Evolutionary conservation across 2,113 vertebrate genomes (phyloP).

Genomic region (Tachysurus vachellii): DNA sequence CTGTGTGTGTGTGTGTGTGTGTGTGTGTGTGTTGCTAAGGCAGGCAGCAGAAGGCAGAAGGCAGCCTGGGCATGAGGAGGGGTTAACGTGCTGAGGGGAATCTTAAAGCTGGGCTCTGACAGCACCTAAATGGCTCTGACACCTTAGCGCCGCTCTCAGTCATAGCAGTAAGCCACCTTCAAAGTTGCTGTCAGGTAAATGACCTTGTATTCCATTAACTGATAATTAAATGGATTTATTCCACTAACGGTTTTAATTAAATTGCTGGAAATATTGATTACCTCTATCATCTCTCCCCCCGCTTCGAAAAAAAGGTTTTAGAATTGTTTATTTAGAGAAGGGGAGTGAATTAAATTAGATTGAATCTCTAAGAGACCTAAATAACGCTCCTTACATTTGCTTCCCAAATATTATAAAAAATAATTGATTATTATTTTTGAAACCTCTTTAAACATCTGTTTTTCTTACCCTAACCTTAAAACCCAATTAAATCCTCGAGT

Average conservation of each 20-base stretch:
- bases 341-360: conserved; percentile 89
- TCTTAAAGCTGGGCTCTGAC: conserved; percentile 85
- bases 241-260: conserved; percentile 99
- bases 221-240: conserved; percentile 99
- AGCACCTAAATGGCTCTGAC: conserved; percentile 89
- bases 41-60: conserved; percentile 38
- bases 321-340: conserved; percentile 93
- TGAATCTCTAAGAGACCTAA: conserved; percentile 87
- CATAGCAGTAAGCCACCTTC: conserved; percentile 89
- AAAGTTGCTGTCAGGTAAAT: conserved; percentile 96
- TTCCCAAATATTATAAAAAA: conserved; percentile 83
- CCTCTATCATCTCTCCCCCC: conserved; percentile 96
- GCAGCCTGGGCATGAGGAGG: conserved; percentile 56
- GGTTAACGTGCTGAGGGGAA: conserved; percentile 81
- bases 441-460: conserved; percentile 77
- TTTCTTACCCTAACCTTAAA: conserved; percentile 96
- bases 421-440: conserved; percentile 94
- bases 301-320: conserved; percentile 86
- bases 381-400: conserved; percentile 86
- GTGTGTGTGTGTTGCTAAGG: conserved; percentile 43
- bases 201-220: conserved; percentile 99
- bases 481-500: conserved; percentile 93
- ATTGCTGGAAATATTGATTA: conserved; percentile 99
- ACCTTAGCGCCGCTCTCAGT: conserved; percentile 85
- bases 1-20: conserved; percentile 16